phyloP scores from a whole-genome alignment of 2,888 invertebrate genomes.

The Lucinisca nassula region DNA sequence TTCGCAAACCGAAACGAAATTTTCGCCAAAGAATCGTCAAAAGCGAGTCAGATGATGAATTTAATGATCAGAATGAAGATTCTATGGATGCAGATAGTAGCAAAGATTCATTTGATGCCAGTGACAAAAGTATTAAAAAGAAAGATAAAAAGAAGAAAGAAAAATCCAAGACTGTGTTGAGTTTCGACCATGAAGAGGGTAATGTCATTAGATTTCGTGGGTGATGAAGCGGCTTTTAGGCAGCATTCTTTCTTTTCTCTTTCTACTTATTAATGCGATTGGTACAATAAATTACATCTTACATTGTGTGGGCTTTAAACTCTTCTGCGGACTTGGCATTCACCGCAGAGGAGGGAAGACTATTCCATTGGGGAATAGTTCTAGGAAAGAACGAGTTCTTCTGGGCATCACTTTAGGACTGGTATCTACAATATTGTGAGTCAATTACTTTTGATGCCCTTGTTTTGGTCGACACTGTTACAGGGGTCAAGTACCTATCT shows the following conservation, averaged over 20 bases:
- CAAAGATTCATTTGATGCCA: constrained; percentile 25
- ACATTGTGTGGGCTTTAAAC: too few species aligned
- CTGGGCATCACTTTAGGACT: too few species aligned
- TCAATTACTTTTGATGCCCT: too few species aligned
- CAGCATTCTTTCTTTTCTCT: background rate
- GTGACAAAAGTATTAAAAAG: constrained; percentile 58
- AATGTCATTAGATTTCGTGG: constrained; percentile 2
- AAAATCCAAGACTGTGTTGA: constrained; percentile 90
- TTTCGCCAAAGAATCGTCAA: constrained; percentile 90
- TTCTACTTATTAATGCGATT: constrained; percentile 35
- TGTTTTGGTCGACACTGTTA: too few species aligned
- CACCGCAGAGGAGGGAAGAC: too few species aligned
- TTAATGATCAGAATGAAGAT: constrained; percentile 64
- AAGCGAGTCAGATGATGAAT: constrained; percentile 86
- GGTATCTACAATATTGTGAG: too few species aligned
- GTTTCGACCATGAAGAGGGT: constrained; percentile 90
- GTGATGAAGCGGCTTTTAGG: too few species aligned
- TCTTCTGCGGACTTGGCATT: too few species aligned
- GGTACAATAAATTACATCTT: too few species aligned
- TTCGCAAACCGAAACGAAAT: constrained; percentile 95
- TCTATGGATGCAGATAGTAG: constrained; percentile 61
- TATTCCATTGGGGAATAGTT: too few species aligned
- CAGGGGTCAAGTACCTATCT: too few species aligned
- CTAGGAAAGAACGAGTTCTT: too few species aligned
- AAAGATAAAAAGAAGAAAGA: constrained; percentile 79